Evolutionary conservation across 2,113 vertebrate genomes (phyloP).

Genomic region (Bufo gargarizans): DNA sequence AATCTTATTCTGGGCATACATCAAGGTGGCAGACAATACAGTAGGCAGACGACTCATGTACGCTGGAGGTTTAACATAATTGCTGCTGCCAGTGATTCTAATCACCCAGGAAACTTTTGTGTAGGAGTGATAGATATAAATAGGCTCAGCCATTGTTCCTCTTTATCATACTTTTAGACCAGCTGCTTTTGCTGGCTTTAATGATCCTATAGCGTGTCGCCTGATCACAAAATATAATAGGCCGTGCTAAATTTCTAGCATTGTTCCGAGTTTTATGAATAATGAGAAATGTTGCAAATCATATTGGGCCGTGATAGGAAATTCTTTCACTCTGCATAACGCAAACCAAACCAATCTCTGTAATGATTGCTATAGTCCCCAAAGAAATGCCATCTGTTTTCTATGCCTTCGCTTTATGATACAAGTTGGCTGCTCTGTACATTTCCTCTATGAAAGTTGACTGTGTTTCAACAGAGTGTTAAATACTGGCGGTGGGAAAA

Average conservation of each 20-base stretch:
- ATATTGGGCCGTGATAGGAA: constrained; percentile 30
- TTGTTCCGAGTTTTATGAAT: constrained; percentile 38
- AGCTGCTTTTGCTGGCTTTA: constrained; percentile 24
- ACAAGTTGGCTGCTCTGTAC: constrained; percentile 54
- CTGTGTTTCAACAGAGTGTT: constrained; percentile 44
- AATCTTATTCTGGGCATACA: background rate
- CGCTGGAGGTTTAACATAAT: constrained; percentile 4
- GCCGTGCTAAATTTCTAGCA: constrained; percentile 6
- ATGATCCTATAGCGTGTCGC: background rate
- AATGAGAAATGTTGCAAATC: constrained; percentile 42
- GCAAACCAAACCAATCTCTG: constrained; percentile 37
- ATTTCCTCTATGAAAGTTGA: constrained; percentile 50
- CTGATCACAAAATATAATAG: background rate
- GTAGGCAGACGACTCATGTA: background rate
- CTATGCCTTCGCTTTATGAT: constrained; percentile 35
- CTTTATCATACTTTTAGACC: constrained; percentile 31
- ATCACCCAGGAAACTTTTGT: background rate
- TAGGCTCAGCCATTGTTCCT: background rate
- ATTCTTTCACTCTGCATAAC: constrained; percentile 20
- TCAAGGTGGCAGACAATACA: background rate
- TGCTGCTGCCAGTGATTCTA: background rate
- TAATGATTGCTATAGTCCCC: constrained; percentile 18
- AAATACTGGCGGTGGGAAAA: constrained; percentile 27
- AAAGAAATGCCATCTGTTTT: constrained; percentile 53
- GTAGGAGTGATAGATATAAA: constrained; percentile 25